Conservation (phyloP, 2,888 invertebrate genomes). For the Saturnia japonica region DNA sequence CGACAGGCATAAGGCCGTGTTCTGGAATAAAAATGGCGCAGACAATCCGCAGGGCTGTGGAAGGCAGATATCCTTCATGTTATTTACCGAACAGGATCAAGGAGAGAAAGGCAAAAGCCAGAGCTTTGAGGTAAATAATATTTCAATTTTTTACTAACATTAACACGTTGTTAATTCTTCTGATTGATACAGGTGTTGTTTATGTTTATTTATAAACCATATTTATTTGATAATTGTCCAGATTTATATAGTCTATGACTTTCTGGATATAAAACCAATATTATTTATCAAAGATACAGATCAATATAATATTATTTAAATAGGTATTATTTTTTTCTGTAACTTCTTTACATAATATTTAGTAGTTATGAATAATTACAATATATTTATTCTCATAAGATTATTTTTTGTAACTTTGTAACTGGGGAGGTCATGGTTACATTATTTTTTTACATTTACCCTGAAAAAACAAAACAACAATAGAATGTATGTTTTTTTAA, state of each 20-base stretch:
- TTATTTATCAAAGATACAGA: background rate
- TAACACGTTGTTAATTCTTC: conserved; percentile 16
- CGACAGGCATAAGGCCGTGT: conserved; percentile 32
- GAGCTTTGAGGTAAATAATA: conserved; percentile 75
- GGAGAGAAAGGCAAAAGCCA: conserved; percentile 86
- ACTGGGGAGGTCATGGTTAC: background rate
- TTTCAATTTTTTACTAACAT: background rate
- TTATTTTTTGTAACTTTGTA: background rate
- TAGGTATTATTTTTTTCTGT: background rate
- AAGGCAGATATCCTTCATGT: conserved; percentile 90
- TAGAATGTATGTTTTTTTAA: too few relatives aligned
- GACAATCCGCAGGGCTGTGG: conserved; percentile 86
- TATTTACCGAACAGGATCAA: conserved; percentile 87
- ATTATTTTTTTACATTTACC: too few relatives aligned
- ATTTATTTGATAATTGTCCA: background rate
- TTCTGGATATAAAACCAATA: background rate
- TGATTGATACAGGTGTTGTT: conserved; percentile 8
- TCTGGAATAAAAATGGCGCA: conserved; percentile 84
- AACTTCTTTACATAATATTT: background rate
- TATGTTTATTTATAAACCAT: background rate
- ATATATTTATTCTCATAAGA: background rate
- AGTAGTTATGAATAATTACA: background rate
- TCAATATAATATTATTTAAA: background rate
- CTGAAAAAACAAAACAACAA: too few relatives aligned
- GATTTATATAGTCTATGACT: background rate